Evolutionary conservation across 2,113 vertebrate species (phyloP).

Genomic region (Peucedramus taeniatus): DNA sequence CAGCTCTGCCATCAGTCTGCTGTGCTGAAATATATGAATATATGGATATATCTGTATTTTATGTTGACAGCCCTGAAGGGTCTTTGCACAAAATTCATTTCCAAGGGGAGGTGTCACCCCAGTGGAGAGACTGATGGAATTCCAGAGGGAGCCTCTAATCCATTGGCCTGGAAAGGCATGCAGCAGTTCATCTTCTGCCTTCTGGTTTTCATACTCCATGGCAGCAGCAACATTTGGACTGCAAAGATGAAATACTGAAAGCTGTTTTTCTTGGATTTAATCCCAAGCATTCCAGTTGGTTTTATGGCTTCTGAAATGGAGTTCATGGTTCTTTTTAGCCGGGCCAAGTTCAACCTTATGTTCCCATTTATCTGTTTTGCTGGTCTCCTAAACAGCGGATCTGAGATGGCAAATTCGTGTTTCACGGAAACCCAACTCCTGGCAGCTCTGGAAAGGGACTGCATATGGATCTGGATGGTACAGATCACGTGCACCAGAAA

Average conservation of each 20-base stretch:
- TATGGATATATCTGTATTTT: not conserved
- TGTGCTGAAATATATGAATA: not conserved
- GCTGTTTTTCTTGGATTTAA: slow-evolving; percentile 22
- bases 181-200: not conserved
- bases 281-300: slow-evolving; percentile 40
- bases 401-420: not conserved
- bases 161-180: not conserved
- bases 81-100: not conserved
- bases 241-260: slow-evolving; percentile 14
- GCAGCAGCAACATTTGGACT: not conserved
- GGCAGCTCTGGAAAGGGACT: not conserved
- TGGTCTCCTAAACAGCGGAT: slow-evolving; percentile 28
- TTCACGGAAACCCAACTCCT: not conserved
- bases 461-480: not conserved
- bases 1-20: not conserved
- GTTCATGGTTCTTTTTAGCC: not conserved
- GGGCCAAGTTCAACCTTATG: slow-evolving; percentile 27
- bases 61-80: not conserved
- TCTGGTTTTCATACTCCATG: not conserved
- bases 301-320: slow-evolving; percentile 53
- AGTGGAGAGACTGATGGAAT: rapidly evolving
- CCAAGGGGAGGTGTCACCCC: not conserved
- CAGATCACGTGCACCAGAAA: not conserved
- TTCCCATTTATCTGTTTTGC: slow-evolving; percentile 38
- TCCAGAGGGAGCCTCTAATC: not conserved